These are phyloP conservation scores for Eilema depressum DNA, from an alignment of 2,888 invertebrate species.

Conservation along the genomic window DNA sequence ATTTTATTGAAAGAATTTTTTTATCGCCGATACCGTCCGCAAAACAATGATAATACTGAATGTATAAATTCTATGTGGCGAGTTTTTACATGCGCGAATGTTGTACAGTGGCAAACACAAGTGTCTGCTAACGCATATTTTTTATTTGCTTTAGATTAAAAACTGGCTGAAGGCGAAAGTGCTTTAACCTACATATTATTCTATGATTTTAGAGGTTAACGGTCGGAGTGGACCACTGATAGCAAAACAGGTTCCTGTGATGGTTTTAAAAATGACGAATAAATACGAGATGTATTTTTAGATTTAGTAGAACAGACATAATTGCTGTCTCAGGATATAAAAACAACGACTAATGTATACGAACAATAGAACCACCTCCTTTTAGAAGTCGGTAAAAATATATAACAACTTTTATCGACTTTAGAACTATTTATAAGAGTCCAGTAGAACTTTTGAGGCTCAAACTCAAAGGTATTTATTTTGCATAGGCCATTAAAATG, in stretches of 20 bases:
- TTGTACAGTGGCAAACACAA: conserved; percentile 20
- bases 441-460: too few species aligned
- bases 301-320: background rate
- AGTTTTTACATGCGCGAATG: conserved; percentile 7
- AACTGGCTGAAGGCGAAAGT: conserved; percentile 15
- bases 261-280: background rate
- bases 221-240: conserved; percentile 5
- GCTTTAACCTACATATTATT: conserved; percentile 11
- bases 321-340: background rate
- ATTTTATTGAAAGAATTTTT: conserved; percentile 18
- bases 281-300: background rate
- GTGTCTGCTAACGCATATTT: background rate
- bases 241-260: conserved; percentile 12
- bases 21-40: conserved; percentile 38
- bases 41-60: conserved; percentile 43
- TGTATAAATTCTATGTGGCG: conserved; percentile 1
- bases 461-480: too few species aligned
- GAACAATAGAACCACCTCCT: too few species aligned
- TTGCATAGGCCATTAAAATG: too few species aligned
- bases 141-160: conserved; percentile 7
- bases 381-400: too few species aligned
- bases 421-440: too few species aligned
- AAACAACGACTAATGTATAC: background rate
- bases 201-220: conserved; percentile 10
- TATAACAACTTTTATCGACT: too few species aligned